Evolutionary conservation across 2,113 vertebrate genomes (phyloP).

Genomic region (Larimichthys polyactis): DNA sequence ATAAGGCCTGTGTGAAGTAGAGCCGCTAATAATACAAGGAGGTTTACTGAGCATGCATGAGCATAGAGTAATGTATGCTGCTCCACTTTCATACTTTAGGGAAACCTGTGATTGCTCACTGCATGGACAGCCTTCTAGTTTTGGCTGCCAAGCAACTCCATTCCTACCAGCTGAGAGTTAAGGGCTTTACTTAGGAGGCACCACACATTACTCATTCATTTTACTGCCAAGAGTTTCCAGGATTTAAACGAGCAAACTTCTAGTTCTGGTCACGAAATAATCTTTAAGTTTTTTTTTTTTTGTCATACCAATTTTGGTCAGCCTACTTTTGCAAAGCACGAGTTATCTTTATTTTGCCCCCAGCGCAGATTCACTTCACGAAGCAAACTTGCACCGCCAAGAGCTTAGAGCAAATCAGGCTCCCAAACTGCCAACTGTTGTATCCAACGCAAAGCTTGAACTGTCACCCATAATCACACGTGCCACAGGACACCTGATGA

Average conservation of each 20-base stretch:
- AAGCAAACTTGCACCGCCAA: slow-evolving; percentile 34
- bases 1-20: slow-evolving; percentile 1
- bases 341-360: slow-evolving; percentile 55
- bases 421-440: slow-evolving; percentile 68
- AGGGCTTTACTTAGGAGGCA: not conserved
- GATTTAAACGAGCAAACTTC: slow-evolving; percentile 11
- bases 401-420: slow-evolving; percentile 55
- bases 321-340: slow-evolving; percentile 31
- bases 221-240: slow-evolving; percentile 3
- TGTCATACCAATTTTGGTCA: not conserved
- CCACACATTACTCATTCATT: slow-evolving; percentile 14
- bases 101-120: not conserved
- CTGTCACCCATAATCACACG: slow-evolving; percentile 70
- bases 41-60: slow-evolving; percentile 18
- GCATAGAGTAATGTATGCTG: not conserved
- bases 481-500: slow-evolving; percentile 65
- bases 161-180: slow-evolving; percentile 23
- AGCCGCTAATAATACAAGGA: slow-evolving; percentile 14
- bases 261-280: slow-evolving; percentile 9
- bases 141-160: slow-evolving; percentile 7
- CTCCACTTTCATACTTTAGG: slow-evolving; percentile 18
- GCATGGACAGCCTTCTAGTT: not conserved
- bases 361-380: slow-evolving; percentile 44
- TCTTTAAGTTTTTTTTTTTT: not conserved
- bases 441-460: slow-evolving; percentile 52